Conservation (phyloP, 2,797 vertebrate genomes). For the Microhierax caerulescens region DNA sequence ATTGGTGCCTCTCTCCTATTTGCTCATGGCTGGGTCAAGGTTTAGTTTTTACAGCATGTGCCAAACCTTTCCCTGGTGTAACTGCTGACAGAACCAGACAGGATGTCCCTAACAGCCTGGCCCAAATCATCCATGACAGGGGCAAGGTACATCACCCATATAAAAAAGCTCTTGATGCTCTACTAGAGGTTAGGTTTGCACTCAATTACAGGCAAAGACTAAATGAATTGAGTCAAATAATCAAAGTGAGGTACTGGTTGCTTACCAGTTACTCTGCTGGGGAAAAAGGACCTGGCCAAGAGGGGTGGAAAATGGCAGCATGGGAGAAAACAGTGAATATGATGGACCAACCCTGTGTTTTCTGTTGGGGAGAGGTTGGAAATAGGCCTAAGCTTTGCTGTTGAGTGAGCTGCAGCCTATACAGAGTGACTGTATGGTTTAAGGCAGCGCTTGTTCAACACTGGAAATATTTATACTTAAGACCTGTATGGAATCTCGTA, state of each 20-base stretch:
- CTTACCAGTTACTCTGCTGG: neutral
- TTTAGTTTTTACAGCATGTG: neutral
- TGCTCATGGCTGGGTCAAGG: neutral
- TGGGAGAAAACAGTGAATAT: neutral
- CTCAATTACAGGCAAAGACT: neutral
- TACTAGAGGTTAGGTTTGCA: neutral
- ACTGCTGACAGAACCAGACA: neutral
- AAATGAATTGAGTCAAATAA: neutral
- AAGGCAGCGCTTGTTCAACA: neutral
- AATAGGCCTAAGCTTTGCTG: neutral
- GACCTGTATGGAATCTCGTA: neutral
- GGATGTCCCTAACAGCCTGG: neutral
- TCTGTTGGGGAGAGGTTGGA: neutral
- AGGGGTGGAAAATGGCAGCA: neutral
- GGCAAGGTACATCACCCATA: neutral
- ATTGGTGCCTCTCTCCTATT: neutral
- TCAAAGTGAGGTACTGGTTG: neutral
- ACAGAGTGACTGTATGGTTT: neutral
- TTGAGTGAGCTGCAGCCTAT: neutral
- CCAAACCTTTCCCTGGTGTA: neutral
- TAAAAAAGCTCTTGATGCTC: neutral
- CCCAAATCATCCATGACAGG: neutral
- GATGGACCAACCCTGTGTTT: neutral
- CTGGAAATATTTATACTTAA: neutral
- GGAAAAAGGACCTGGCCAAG: neutral